Evolutionary conservation across 2,113 vertebrate species (phyloP).

Genomic region (Halcyon senegalensis): DNA sequence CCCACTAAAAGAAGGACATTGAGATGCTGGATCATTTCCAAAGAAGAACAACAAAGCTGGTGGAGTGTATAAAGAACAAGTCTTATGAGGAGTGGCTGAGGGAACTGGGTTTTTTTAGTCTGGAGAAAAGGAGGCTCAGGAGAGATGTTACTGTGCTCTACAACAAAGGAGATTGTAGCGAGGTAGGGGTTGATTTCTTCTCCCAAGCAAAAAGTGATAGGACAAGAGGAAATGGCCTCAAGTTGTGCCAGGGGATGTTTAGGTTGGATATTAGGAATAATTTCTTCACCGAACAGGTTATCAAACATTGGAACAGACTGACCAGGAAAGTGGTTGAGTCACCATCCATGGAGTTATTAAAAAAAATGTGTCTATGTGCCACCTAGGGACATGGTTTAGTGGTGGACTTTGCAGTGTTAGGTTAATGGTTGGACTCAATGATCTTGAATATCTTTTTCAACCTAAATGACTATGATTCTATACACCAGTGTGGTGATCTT

Average conservation of each 20-base stretch:
- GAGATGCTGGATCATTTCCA: neutral
- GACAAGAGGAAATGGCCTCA: neutral
- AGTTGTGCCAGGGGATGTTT: neutral
- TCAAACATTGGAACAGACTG: neutral
- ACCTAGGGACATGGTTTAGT: neutral
- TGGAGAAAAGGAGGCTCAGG: neutral
- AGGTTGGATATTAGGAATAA: neutral
- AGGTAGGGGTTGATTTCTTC: accelerated
- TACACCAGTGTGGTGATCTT: neutral
- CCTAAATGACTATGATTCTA: neutral
- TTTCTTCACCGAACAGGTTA: neutral
- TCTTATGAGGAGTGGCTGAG: neutral
- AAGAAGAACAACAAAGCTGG: neutral
- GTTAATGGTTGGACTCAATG: accelerated
- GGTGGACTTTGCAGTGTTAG: neutral
- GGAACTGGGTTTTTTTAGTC: neutral
- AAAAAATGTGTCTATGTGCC: neutral
- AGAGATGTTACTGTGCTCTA: neutral
- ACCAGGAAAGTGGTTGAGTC: neutral
- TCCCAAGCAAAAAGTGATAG: neutral
- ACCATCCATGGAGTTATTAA: neutral
- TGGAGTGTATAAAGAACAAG: neutral
- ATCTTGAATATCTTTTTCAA: neutral
- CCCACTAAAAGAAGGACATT: neutral
- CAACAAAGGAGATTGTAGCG: neutral